A percentile compares a stretch with the other conserved stretches of the same genome.
These are phyloP conservation scores for Drosophila buzzatii DNA, from an alignment of 2,888 invertebrate genomes.

Conservation along the genomic window DNA sequence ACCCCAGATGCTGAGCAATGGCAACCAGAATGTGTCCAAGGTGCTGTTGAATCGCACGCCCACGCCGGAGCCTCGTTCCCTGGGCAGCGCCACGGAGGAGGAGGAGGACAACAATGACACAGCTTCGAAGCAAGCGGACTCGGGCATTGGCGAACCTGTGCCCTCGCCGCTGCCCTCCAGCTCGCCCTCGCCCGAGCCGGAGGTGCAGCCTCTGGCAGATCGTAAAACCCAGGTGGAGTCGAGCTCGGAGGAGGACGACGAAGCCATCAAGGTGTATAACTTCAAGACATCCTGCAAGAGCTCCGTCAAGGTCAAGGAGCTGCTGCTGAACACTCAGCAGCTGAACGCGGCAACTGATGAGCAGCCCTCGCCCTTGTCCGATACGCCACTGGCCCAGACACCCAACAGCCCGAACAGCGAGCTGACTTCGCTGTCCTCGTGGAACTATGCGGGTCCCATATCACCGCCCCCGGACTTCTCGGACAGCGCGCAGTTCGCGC, in stretches of 20 bases:
- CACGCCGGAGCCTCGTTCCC: slow-evolving; percentile 78
- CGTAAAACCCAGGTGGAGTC: slow-evolving; percentile 77
- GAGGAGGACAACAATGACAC: slow-evolving; percentile 74
- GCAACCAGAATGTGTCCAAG: slow-evolving; percentile 77
- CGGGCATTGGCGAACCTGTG: slow-evolving; percentile 82
- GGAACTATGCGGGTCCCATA: slow-evolving; percentile 83
- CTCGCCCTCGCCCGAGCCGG: slow-evolving; percentile 48
- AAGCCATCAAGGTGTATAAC: slow-evolving; percentile 84
- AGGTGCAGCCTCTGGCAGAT: neutral
- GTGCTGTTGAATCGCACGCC: slow-evolving; percentile 83
- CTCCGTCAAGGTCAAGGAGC: slow-evolving; percentile 43
- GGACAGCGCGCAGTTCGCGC: slow-evolving; percentile 49
- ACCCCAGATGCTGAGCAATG: slow-evolving; percentile 25
- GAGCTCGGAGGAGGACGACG: slow-evolving; percentile 85
- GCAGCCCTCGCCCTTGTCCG: slow-evolving; percentile 26
- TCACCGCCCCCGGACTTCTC: slow-evolving; percentile 84
- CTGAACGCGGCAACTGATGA: slow-evolving; percentile 18
- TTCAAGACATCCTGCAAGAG: slow-evolving; percentile 84
- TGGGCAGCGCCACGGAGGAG: slow-evolving; percentile 59
- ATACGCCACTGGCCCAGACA: slow-evolving; percentile 27
- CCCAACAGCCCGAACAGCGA: slow-evolving; percentile 60
- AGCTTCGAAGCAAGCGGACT: slow-evolving; percentile 82
- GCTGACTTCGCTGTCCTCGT: slow-evolving; percentile 71
- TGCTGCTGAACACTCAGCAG: slow-evolving; percentile 29
- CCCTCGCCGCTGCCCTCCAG: slow-evolving; percentile 67